Evolutionary conservation across 2,797 vertebrate species (phyloP).

Genomic region (Holocentrus rufus): DNA sequence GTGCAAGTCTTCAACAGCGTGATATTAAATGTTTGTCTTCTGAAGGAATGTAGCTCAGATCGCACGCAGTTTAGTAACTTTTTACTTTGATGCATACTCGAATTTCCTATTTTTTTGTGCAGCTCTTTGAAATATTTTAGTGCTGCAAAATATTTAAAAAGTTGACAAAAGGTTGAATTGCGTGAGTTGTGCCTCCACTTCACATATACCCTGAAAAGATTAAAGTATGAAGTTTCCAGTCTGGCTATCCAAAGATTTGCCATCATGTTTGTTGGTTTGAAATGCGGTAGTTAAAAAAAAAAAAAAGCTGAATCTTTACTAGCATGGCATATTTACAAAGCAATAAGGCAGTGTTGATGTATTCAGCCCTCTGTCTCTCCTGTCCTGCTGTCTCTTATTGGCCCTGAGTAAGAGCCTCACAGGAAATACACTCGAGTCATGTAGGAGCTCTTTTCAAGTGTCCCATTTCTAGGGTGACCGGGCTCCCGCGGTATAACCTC

Average conservation of each 20-base stretch:
- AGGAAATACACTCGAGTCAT: constrained; percentile 1
- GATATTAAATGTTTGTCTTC: not conserved
- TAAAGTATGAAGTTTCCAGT: not conserved
- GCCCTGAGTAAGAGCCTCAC: constrained; percentile 16
- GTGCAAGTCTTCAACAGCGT: no score
- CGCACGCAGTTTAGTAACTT: not conserved
- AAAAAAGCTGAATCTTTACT: not conserved
- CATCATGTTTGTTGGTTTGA: not conserved
- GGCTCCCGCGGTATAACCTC: constrained; percentile 23
- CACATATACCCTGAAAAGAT: not conserved
- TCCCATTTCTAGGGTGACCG: constrained; percentile 35
- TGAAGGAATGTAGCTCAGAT: not conserved
- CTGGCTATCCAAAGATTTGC: constrained; percentile 11
- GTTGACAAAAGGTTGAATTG: not conserved
- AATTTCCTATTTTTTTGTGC: no score
- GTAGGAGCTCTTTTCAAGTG: constrained; percentile 19
- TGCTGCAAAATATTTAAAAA: constrained; percentile 1
- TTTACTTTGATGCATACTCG: not conserved
- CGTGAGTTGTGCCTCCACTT: constrained; percentile 2
- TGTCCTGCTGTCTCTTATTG: constrained; percentile 18
- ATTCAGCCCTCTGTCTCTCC: not conserved
- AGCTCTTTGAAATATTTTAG: no score
- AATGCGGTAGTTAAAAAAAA: not conserved
- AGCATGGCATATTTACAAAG: not conserved
- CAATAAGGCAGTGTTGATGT: constrained; percentile 3